Percentiles rank a stretch among this genome's conserved stretches.
phyloP scores from a whole-genome alignment of 2,888 invertebrate genomes.

The Nemurella pictetii region DNA sequence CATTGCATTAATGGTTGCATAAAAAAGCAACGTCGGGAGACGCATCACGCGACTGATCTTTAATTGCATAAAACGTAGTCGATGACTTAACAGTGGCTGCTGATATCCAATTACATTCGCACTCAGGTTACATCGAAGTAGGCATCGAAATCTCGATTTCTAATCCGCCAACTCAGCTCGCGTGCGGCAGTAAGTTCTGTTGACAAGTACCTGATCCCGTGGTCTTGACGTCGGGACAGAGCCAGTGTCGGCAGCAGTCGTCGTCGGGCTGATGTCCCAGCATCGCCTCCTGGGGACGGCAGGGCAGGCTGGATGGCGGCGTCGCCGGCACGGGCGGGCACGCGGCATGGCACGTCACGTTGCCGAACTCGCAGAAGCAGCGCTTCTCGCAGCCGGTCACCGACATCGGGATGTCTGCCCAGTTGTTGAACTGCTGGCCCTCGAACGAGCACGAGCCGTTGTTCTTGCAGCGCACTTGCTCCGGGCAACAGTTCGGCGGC shows the following conservation, averaged over 20 bases:
- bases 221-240: slow-evolving; percentile 47
- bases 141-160: too few species aligned
- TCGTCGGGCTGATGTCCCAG: slow-evolving; percentile 71
- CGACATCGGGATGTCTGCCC: slow-evolving; percentile 66
- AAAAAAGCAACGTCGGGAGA: too few species aligned
- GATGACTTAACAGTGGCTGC: too few species aligned
- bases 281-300: slow-evolving; percentile 67
- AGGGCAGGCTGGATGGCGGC: slow-evolving; percentile 75
- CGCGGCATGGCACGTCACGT: slow-evolving; percentile 78
- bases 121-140: too few species aligned
- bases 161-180: too few species aligned
- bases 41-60: too few species aligned
- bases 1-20: too few species aligned
- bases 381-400: slow-evolving; percentile 80
- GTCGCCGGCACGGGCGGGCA: slow-evolving; percentile 76
- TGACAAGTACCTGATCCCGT: background rate
- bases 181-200: too few species aligned
- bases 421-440: slow-evolving; percentile 57
- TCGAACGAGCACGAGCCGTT: slow-evolving; percentile 81
- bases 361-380: slow-evolving; percentile 87
- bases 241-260: slow-evolving; percentile 85
- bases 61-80: too few species aligned
- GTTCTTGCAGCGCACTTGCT: slow-evolving; percentile 74
- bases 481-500: slow-evolving; percentile 81
- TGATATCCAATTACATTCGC: too few species aligned